phyloP scores from a whole-genome alignment of 1,140 invertebrate species.

The Danaus plexippus region DNA sequence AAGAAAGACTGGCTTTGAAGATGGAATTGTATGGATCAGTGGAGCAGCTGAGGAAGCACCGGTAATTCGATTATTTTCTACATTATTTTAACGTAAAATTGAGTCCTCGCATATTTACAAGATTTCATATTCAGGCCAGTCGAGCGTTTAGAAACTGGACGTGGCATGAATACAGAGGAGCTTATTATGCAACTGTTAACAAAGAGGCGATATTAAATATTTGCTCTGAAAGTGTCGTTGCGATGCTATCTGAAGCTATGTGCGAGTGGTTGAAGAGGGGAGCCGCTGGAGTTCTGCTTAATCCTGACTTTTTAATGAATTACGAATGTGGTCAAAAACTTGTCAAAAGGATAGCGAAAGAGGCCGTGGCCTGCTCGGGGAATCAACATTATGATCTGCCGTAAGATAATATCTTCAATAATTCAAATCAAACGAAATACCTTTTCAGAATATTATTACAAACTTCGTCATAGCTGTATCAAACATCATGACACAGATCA shows the following conservation, averaged over 20 bases:
- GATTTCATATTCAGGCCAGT: too few relatives aligned
- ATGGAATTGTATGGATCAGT: constrained; percentile 83
- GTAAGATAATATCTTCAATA: constrained; percentile 29
- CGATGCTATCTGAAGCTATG: constrained; percentile 35
- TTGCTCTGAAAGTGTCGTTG: constrained; percentile 38
- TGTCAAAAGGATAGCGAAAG: constrained; percentile 35
- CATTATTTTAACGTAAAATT: background rate
- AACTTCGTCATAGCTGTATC: background rate
- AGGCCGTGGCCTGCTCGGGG: constrained; percentile 40
- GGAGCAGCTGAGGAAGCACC: constrained; percentile 35
- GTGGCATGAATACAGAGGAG: constrained; percentile 38
- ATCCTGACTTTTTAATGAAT: constrained; percentile 35
- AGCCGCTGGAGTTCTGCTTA: constrained; percentile 40
- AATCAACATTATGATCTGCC: constrained; percentile 38
- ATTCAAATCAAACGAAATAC: background rate
- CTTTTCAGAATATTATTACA: background rate
- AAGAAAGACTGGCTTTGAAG: constrained; percentile 68
- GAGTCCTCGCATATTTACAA: too few relatives aligned
- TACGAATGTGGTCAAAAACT: constrained; percentile 38
- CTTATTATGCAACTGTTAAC: constrained; percentile 31
- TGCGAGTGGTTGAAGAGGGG: constrained; percentile 52
- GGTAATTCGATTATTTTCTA: constrained; percentile 22
- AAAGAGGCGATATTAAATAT: constrained; percentile 48
- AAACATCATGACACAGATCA: constrained; percentile 8
- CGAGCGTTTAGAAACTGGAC: constrained; percentile 27